Evolutionary conservation across 1,140 invertebrate species (phyloP).

Genomic region (Drosophila persimilis): DNA sequence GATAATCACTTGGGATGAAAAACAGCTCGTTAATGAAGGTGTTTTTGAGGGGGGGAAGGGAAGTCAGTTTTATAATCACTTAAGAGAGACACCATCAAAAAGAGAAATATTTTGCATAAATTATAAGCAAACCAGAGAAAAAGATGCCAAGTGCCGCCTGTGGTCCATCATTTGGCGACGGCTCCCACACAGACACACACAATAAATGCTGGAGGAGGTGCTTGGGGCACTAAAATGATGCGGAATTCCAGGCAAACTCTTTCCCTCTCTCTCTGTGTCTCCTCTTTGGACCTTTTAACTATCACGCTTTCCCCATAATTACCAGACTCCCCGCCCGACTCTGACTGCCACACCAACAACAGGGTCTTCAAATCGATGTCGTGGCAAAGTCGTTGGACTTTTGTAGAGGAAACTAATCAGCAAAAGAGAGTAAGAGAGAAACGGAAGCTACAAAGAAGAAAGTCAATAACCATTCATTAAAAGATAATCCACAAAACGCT

Average conservation of each 20-base stretch:
- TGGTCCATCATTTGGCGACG: conserved; percentile 24
- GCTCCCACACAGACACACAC: not conserved
- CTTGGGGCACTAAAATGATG: conserved; percentile 11
- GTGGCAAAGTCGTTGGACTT: conserved; percentile 18
- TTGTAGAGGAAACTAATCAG: conserved; percentile 29
- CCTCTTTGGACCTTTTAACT: conserved; percentile 23
- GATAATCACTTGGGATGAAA: conserved; percentile 20
- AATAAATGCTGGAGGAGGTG: conserved; percentile 18
- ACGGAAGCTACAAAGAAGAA: conserved; percentile 38
- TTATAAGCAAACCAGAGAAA: conserved; percentile 43
- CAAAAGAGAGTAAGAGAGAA: conserved; percentile 23
- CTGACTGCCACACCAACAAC: conserved; percentile 15
- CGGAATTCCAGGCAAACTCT: conserved; percentile 35
- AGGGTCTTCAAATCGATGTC: conserved; percentile 31
- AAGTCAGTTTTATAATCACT: conserved; percentile 42
- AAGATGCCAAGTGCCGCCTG: conserved; percentile 33
- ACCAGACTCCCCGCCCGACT: conserved; percentile 9
- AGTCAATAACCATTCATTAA: conserved; percentile 38
- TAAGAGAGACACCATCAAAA: conserved; percentile 11
- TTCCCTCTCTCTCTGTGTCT: not conserved
- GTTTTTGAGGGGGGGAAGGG: no score
- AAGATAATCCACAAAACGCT: conserved; percentile 38
- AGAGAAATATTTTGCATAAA: conserved; percentile 31
- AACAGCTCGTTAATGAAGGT: conserved; percentile 14
- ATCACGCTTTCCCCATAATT: conserved; percentile 44